These are phyloP conservation scores for Microctonus aethiopoides DNA, from an alignment of 2,888 invertebrate genomes.

Conservation along the genomic window DNA sequence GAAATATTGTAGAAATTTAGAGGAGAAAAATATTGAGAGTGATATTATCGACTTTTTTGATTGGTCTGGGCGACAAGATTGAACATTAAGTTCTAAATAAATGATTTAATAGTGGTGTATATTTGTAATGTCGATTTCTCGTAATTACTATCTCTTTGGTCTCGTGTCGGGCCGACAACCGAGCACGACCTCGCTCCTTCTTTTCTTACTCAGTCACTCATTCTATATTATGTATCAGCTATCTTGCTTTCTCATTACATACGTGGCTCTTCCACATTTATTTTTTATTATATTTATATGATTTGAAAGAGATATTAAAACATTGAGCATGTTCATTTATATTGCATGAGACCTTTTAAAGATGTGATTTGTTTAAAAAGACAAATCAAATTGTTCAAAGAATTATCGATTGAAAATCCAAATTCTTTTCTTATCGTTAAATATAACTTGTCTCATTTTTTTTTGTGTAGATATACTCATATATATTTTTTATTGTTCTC, in stretches of 20 bases:
- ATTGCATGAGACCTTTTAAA: not conserved
- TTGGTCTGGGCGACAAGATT: not conserved
- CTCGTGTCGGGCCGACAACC: conserved; percentile 29
- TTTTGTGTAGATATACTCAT: too few relatives aligned
- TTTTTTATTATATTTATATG: not conserved
- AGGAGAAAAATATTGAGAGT: not conserved
- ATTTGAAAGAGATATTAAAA: not conserved
- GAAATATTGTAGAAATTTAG: too few relatives aligned
- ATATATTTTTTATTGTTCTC: too few relatives aligned
- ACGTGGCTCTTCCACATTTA: conserved; percentile 23
- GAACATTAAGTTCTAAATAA: not conserved
- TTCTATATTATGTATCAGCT: conserved; percentile 12
- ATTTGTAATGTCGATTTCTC: conserved; percentile 34
- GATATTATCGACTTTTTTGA: not conserved
- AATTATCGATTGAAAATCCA: not conserved
- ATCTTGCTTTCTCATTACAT: conserved; percentile 10
- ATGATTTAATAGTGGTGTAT: not conserved
- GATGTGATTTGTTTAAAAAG: not conserved
- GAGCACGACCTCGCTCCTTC: conserved; percentile 30
- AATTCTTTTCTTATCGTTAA: not conserved
- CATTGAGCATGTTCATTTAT: not conserved
- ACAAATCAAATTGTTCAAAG: not conserved
- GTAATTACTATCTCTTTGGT: conserved; percentile 45
- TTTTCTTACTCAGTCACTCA: conserved; percentile 27
- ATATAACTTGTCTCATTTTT: too few relatives aligned